Conservation (phyloP, 2,797 vertebrate species). For the Todus mexicanus region DNA sequence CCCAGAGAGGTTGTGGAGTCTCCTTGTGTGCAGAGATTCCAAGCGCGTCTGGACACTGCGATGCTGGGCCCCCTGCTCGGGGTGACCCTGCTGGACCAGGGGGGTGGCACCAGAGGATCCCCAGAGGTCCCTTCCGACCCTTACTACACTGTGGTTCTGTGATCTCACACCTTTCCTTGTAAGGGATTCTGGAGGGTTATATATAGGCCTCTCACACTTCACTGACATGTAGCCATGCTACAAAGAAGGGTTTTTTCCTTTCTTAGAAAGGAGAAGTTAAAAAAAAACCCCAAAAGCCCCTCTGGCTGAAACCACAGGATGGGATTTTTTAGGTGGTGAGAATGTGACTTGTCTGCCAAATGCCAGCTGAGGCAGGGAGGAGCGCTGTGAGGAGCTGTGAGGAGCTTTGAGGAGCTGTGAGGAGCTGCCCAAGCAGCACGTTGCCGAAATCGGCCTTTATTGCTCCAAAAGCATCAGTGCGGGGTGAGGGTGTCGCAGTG, state of each 20-base stretch:
- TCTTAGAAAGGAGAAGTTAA: constrained; percentile 19
- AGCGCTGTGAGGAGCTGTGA: background rate
- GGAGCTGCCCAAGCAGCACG: background rate
- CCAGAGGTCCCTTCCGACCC: background rate
- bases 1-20: background rate
- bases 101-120: background rate
- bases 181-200: background rate
- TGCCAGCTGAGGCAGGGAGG: background rate
- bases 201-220: background rate
- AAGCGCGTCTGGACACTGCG: background rate
- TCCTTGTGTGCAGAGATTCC: background rate
- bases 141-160: background rate
- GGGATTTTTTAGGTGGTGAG: background rate
- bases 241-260: background rate
- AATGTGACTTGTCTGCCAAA: background rate
- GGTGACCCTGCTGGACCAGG: background rate
- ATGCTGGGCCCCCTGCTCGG: background rate
- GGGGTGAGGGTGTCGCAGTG: background rate
- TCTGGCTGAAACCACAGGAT: background rate
- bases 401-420: too few species aligned
- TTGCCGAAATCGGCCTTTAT: background rate
- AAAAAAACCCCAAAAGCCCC: background rate
- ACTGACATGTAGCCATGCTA: background rate
- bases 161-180: background rate
- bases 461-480: background rate